Evolutionary conservation across 2,113 vertebrate genomes (phyloP).

Genomic region (Malurus melanocephalus): DNA sequence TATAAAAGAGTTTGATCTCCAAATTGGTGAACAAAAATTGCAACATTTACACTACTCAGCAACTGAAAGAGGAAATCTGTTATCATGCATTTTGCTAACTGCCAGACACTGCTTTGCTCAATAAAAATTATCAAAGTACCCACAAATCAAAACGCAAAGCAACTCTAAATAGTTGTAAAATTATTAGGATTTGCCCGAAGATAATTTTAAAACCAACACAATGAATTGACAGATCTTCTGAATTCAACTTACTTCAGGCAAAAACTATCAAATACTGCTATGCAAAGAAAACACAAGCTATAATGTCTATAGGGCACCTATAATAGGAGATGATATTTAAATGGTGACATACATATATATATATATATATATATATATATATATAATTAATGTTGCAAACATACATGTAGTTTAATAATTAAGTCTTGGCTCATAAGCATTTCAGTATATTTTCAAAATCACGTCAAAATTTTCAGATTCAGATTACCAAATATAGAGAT

Average conservation of each 20-base stretch:
- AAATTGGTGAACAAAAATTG: slow-evolving; percentile 1
- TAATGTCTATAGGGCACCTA: not conserved
- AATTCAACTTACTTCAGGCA: not conserved
- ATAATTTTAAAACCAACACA: not conserved
- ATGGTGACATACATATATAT: not conserved
- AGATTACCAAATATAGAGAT: not conserved
- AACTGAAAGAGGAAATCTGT: not conserved
- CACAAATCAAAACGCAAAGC: not conserved
- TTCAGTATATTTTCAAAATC: not conserved
- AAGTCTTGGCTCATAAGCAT: not conserved
- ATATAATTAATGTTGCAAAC: not conserved
- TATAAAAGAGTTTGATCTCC: slow-evolving; percentile 10
- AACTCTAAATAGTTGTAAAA: not conserved
- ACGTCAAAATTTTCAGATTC: not conserved
- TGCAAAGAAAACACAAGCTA: not conserved
- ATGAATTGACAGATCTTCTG: not conserved
- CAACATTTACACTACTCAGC: not conserved
- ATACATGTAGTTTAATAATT: not conserved
- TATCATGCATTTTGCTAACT: slow-evolving; percentile 11
- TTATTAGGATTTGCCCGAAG: not conserved
- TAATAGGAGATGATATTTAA: not conserved
- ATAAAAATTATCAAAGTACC: slow-evolving; percentile 6
- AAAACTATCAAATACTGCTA: not conserved
- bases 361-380: not conserved
- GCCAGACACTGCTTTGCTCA: not conserved